Percentiles rank a stretch among this genome's conserved stretches.
phyloP scores from a whole-genome alignment of 2,113 vertebrate genomes.

The Phoenicopterus ruber region DNA sequence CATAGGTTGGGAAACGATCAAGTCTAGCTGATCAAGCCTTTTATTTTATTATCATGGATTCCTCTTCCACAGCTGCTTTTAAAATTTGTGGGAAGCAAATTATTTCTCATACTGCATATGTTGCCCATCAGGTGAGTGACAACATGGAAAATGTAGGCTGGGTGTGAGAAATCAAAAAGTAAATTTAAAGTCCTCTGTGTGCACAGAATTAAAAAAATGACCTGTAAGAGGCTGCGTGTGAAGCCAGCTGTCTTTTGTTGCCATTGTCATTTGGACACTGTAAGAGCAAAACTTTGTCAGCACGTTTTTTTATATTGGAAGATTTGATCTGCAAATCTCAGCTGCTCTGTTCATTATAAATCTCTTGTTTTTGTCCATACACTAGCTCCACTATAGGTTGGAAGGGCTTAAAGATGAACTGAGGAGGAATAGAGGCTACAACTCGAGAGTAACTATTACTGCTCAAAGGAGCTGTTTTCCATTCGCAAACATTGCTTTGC shows the following conservation, averaged over 20 bases:
- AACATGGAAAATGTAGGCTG: constrained; percentile 43
- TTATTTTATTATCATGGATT: constrained; percentile 58
- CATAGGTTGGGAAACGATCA: constrained; percentile 48
- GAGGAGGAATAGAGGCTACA: constrained; percentile 97
- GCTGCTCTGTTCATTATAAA: constrained; percentile 86
- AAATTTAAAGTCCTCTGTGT: constrained; percentile 55
- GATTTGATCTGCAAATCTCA: constrained; percentile 78
- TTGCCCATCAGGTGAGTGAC: constrained; percentile 60
- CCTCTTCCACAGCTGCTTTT: constrained; percentile 61
- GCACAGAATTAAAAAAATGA: constrained; percentile 62
- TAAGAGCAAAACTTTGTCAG: constrained; percentile 67
- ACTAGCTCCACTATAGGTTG: constrained; percentile 99
- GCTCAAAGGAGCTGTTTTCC: constrained; percentile 88
- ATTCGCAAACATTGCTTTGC: constrained; percentile 88
- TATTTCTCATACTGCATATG: constrained; percentile 59
- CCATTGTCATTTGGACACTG: constrained; percentile 66
- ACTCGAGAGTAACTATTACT: constrained; percentile 99
- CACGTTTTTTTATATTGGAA: constrained; percentile 69
- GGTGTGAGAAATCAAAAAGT: constrained; percentile 30
- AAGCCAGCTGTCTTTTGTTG: constrained; percentile 60
- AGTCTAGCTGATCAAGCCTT: constrained; percentile 45
- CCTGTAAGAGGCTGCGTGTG: constrained; percentile 29
- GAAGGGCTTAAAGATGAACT: constrained; percentile 99
- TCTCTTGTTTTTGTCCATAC: constrained; percentile 88
- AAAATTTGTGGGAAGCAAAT: constrained; percentile 64